Percentiles rank a stretch among this genome's conserved stretches.
These are phyloP conservation scores for Heterotilapia buettikoferi DNA, from an alignment of 2,113 vertebrate genomes.

Conservation along the genomic window DNA sequence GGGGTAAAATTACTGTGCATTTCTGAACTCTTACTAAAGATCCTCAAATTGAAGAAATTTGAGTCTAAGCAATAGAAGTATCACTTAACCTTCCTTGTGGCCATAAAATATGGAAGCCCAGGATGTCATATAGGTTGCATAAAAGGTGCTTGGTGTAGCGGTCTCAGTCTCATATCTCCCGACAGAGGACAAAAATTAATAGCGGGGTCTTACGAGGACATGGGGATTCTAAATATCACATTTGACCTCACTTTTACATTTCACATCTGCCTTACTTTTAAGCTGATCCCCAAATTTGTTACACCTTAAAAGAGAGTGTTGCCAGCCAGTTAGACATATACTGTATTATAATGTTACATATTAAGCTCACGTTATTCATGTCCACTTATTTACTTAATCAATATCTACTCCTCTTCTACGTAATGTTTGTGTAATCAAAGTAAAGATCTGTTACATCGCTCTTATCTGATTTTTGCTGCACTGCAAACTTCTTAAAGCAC, in stretches of 20 bases:
- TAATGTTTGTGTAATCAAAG: background rate
- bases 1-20: background rate
- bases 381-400: background rate
- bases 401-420: background rate
- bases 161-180: background rate
- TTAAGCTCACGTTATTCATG: background rate
- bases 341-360: background rate
- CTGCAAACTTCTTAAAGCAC: background rate
- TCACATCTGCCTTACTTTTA: background rate
- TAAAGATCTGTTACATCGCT: background rate
- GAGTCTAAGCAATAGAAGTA: background rate
- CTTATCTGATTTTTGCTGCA: background rate
- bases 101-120: background rate
- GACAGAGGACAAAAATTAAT: background rate
- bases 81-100: background rate
- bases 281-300: background rate
- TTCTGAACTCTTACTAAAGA: background rate
- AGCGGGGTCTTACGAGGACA: background rate
- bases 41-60: background rate
- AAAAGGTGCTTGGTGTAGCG: background rate
- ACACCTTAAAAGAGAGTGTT: background rate
- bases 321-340: background rate
- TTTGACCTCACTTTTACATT: background rate
- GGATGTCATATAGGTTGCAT: background rate
- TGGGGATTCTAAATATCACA: background rate